Evolutionary conservation across 1,140 invertebrate species (phyloP), one percentile per base, ranked within the genome.

Genomic region (Drosophila santomea): DNA sequence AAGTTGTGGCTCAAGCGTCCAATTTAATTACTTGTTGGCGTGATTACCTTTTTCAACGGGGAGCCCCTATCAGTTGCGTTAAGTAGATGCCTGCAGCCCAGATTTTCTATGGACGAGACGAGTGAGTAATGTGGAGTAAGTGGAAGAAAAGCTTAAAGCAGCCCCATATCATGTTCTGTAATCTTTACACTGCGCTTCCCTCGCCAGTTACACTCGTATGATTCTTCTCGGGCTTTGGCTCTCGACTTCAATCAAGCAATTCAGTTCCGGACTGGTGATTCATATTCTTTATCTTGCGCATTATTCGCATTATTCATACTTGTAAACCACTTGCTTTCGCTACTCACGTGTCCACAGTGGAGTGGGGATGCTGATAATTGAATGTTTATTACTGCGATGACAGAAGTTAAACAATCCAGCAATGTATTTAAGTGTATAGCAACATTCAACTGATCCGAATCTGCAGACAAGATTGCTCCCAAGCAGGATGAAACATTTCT

Each of bases 401-500:
- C 14, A 57, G 35, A 38, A 25, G 11, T 25, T 15, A 7, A 17
- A 6, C 25, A 25, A 11, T 32, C n/a, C 11, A 36, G 23, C 28
- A n/a, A 23, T 12, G n/a, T 15, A 57, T 32, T 39, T 28, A 61
- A 28, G 39, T 17, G 14, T 17, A 7, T 2, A 23, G 38, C 28
- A 8, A 8, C 28, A 28, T 38, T 17, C 20, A 15, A 58, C 54
- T 59, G 39, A 63, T 60, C 56, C 32, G 25, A 32, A 41, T 57
- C 25, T 43, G 67, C 43, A 50, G 67, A 71, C 36, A 20, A 58
- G 44, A 50, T 28, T 41, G 2, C 67, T 10, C 0, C 63, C 43
- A 47, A 48, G 67, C 67, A 35, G 17, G 45, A 47, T 44, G 17
- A 14, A 68, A 20, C 39, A 56, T 71, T 68, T 68, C 51, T 52